These are phyloP conservation scores for Genyomyrus donnyi DNA, from an alignment of 2,113 vertebrate species.

Conservation along the genomic window DNA sequence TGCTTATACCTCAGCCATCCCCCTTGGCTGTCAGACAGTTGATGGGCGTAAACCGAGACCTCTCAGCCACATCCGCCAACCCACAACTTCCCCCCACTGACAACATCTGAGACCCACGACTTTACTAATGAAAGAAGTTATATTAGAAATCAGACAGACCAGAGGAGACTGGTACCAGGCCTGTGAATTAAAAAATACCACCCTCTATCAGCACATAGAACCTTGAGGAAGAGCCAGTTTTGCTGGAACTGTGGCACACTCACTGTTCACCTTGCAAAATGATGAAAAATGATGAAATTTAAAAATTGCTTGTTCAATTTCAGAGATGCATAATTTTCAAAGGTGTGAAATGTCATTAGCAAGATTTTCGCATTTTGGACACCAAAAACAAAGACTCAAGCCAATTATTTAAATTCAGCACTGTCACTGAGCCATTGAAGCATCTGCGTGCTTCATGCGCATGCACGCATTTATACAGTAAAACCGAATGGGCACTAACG, in stretches of 20 bases:
- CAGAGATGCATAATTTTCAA: background rate
- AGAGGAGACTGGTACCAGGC: background rate
- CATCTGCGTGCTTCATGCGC: background rate
- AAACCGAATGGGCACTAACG: background rate
- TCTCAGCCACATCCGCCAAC: constrained; percentile 14
- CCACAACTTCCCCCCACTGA: background rate
- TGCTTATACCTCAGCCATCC: background rate
- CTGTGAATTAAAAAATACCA: background rate
- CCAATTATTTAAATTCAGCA: background rate
- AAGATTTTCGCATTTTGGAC: background rate
- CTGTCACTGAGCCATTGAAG: background rate
- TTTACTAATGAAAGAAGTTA: background rate
- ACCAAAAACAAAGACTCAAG: background rate
- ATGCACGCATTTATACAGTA: background rate
- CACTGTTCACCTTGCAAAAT: background rate
- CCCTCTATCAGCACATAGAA: background rate
- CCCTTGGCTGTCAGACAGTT: background rate
- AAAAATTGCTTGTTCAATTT: background rate
- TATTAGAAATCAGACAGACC: background rate
- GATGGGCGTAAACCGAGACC: constrained; percentile 6
- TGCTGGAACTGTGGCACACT: background rate
- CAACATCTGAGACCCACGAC: background rate
- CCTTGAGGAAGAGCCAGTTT: background rate
- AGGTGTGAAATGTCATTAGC: background rate
- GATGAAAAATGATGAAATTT: background rate